These are phyloP conservation scores for Rhabdophis nuchalis DNA, from an alignment of 2,797 vertebrate species.

Conservation along the genomic window DNA sequence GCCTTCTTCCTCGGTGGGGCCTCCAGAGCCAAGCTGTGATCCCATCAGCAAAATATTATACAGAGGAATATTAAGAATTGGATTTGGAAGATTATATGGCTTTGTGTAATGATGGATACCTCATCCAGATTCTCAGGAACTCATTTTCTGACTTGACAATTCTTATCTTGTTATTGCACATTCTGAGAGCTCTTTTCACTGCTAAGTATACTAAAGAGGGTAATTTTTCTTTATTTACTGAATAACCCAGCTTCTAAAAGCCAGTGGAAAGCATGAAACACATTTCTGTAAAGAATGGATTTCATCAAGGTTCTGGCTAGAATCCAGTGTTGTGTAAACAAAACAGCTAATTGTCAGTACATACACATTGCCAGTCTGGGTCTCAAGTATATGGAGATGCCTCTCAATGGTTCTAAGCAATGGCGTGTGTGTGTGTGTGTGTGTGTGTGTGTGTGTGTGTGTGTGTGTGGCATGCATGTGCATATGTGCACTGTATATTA, in stretches of 20 bases:
- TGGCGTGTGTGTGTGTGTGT: neutral
- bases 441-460: too few species aligned
- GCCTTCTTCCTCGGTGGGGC: neutral
- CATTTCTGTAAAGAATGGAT: neutral
- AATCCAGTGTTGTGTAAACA: slow-evolving; percentile 18
- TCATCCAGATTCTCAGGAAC: neutral
- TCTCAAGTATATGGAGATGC: slow-evolving; percentile 31
- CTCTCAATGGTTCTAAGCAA: slow-evolving; percentile 24
- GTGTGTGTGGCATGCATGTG: neutral
- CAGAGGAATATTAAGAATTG: neutral
- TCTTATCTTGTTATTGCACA: neutral
- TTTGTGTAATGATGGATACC: neutral
- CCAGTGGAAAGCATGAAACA: slow-evolving; percentile 8
- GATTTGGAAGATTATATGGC: neutral
- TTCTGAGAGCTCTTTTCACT: neutral
- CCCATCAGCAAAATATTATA: neutral
- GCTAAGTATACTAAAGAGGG: neutral
- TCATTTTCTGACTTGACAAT: neutral
- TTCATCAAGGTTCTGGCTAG: slow-evolving; percentile 12
- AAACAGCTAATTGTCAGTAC: slow-evolving; percentile 33
- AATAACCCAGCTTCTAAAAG: slow-evolving; percentile 32
- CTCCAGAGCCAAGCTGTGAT: neutral
- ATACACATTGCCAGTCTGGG: neutral
- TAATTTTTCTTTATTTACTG: slow-evolving; percentile 27
- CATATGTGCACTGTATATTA: neutral